A percentile compares a stretch with the other conserved stretches of the same genome.
phyloP scores from a whole-genome alignment of 2,797 vertebrate genomes.

The Heteromormyrus szaboi region DNA sequence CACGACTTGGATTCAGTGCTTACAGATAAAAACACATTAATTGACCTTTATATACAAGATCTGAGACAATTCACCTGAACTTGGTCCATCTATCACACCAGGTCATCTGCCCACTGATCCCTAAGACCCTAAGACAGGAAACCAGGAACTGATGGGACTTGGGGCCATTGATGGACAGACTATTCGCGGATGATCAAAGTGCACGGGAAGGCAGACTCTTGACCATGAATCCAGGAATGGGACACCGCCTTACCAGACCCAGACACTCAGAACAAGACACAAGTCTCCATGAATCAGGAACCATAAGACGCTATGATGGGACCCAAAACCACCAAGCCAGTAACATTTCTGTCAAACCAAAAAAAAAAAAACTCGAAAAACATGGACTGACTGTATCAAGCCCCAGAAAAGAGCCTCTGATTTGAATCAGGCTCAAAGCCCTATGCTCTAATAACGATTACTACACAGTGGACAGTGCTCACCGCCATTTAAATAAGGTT shows the following conservation, averaged over 20 bases:
- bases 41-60: not conserved
- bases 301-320: not conserved
- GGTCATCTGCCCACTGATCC: not conserved
- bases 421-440: not conserved
- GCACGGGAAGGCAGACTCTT: not conserved
- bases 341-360: not conserved
- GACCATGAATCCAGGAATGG: not conserved
- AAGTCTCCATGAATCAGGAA: not conserved
- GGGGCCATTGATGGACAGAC: not conserved
- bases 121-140: not conserved
- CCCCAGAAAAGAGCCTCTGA: not conserved
- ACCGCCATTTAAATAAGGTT: not conserved
- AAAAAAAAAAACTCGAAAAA: not conserved
- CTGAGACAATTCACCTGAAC: not conserved
- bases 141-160: not conserved
- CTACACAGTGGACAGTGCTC: not conserved
- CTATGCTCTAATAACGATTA: not conserved
- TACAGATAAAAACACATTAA: not conserved
- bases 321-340: not conserved
- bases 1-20: not conserved
- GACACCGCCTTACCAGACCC: not conserved
- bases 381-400: not conserved
- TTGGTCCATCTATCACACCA: not conserved
- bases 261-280: not conserved
- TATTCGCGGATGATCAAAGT: not conserved